Percentiles rank a stretch among this genome's conserved stretches.
These are phyloP conservation scores for Corythornis vintsioides DNA, from an alignment of 2,113 vertebrate genomes.

Conservation along the genomic window DNA sequence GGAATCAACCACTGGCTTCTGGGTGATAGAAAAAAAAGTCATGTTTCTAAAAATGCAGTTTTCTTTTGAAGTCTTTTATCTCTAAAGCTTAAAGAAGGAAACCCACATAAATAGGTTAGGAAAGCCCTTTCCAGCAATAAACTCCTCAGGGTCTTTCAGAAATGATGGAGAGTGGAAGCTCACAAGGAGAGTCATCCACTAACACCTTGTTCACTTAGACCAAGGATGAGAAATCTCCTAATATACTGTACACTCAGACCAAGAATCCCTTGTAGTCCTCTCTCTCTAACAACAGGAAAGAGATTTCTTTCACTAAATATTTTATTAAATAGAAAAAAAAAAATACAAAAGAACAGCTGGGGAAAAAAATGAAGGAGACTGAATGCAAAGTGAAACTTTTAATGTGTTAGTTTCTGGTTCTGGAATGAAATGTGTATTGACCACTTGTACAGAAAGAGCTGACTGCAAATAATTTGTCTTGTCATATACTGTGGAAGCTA, in stretches of 20 bases:
- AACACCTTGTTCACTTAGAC: background rate
- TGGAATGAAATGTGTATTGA: conserved; percentile 41
- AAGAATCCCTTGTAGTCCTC: background rate
- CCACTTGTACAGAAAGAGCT: conserved; percentile 1
- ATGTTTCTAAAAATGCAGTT: background rate
- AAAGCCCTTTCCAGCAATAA: background rate
- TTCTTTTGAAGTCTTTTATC: background rate
- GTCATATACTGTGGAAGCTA: conserved; percentile 28
- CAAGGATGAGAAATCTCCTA: background rate
- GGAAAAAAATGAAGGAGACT: background rate
- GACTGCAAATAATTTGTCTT: conserved; percentile 52
- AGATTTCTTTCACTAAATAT: background rate
- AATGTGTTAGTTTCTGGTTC: background rate
- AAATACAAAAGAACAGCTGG: background rate
- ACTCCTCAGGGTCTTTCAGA: background rate
- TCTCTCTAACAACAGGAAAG: background rate
- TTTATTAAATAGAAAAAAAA: background rate
- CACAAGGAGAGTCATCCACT: background rate
- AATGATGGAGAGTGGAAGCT: background rate
- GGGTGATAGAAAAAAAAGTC: background rate
- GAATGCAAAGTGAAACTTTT: background rate
- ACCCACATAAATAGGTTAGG: background rate
- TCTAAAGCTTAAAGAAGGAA: background rate
- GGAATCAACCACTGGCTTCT: background rate
- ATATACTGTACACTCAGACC: background rate